Evolutionary conservation across 2,888 invertebrate genomes (phyloP).

Genomic region (Norana najaformis): DNA sequence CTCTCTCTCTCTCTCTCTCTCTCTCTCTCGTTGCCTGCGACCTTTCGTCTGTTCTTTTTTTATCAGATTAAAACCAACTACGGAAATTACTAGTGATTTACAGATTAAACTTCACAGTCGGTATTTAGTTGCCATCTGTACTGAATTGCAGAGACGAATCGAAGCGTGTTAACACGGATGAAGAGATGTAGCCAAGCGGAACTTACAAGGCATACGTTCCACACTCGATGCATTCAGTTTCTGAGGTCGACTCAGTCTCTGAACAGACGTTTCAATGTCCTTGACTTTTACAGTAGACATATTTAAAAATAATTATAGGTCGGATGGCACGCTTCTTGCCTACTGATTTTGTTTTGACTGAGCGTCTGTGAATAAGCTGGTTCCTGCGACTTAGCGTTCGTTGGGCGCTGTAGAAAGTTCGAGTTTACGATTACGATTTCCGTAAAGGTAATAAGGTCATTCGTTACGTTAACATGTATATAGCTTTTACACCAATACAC

Average conservation of each 20-base stretch:
- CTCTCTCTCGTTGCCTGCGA: too few species aligned
- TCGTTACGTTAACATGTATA: background rate
- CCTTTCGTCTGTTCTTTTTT: background rate
- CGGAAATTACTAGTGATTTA: background rate
- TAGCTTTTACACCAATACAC: background rate
- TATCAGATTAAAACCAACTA: background rate
- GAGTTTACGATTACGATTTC: too few species aligned
- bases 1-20: too few species aligned
- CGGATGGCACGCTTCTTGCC: background rate
- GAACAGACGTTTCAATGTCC: background rate
- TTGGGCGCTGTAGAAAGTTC: too few species aligned
- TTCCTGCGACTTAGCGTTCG: too few species aligned
- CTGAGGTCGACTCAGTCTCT: too few species aligned
- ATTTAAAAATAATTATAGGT: background rate
- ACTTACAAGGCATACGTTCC: background rate
- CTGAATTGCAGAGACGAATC: background rate
- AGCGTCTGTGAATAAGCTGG: too few species aligned
- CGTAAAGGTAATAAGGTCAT: background rate
- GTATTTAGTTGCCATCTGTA: background rate
- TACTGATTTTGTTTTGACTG: too few species aligned
- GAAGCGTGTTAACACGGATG: background rate
- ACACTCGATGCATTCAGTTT: background rate
- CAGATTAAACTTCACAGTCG: background rate
- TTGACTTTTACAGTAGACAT: background rate
- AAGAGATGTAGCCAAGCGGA: background rate